phyloP scores from a whole-genome alignment of 1,140 invertebrate genomes.

The Phocides pigmalion region DNA sequence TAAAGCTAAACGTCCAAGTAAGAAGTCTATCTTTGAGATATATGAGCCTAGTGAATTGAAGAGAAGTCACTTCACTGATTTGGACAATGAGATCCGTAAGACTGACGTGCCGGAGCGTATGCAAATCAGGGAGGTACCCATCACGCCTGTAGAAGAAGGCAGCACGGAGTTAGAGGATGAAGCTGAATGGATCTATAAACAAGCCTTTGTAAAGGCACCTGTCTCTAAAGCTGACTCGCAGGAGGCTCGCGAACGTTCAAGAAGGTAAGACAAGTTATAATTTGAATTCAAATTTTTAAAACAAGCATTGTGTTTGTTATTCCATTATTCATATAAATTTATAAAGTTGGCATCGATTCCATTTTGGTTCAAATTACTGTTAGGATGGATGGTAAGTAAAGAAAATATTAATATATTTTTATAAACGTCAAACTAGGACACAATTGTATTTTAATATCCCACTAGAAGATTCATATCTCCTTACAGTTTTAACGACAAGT shows the following conservation, averaged over 20 bases:
- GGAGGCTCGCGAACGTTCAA: constrained; percentile 81
- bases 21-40: constrained; percentile 97
- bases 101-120: constrained; percentile 96
- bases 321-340: no score
- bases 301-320: constrained; percentile 41
- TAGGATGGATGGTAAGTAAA: no score
- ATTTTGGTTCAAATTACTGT: no score
- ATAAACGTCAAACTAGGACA: no score
- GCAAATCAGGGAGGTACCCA: constrained; percentile 94
- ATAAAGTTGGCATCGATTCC: no score
- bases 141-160: constrained; percentile 91
- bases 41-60: constrained; percentile 99
- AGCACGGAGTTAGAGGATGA: constrained; percentile 96
- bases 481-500: no score
- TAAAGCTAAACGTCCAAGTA: constrained; percentile 90
- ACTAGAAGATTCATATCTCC: no score
- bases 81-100: constrained; percentile 96
- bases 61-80: constrained; percentile 96
- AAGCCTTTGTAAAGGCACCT: constrained; percentile 93
- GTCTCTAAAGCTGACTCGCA: constrained; percentile 86
- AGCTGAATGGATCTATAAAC: constrained; percentile 98
- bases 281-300: neutral
- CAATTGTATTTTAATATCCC: no score
- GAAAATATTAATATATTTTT: no score
- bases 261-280: constrained; percentile 55